phyloP scores from a whole-genome alignment of 1,140 invertebrate genomes.

The Plectus sambesii region DNA sequence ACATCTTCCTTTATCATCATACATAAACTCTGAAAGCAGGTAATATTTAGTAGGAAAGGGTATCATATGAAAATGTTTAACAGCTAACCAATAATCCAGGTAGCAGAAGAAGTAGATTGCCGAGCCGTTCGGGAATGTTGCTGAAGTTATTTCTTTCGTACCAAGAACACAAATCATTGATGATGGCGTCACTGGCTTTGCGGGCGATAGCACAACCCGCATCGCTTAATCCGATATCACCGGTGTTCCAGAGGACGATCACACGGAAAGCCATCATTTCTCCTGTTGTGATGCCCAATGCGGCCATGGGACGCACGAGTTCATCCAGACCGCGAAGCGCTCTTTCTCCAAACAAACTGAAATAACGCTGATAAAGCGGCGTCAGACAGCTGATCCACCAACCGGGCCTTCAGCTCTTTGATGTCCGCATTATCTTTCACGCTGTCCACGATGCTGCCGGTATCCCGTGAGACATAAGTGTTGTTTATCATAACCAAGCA shows the following conservation, averaged over 20 bases:
- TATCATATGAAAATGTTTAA: too few species aligned
- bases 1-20: too few species aligned
- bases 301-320: slow-evolving; percentile 17
- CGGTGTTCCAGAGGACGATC: slow-evolving; percentile 38
- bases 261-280: slow-evolving; percentile 37
- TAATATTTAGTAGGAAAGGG: too few species aligned
- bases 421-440: slow-evolving; percentile 12
- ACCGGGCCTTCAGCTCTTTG: slow-evolving; percentile 22
- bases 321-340: slow-evolving; percentile 15
- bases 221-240: slow-evolving; percentile 21
- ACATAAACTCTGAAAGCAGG: too few species aligned
- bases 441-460: slow-evolving; percentile 8
- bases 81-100: too few species aligned
- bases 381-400: slow-evolving; percentile 12
- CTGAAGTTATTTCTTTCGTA: slow-evolving; percentile 27
- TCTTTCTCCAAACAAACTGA: slow-evolving; percentile 16
- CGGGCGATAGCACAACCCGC: slow-evolving; percentile 14
- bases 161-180: slow-evolving; percentile 33
- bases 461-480: slow-evolving; percentile 16
- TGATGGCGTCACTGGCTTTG: slow-evolving; percentile 6
- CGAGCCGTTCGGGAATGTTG: slow-evolving; percentile 27
- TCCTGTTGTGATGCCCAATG: slow-evolving; percentile 20
- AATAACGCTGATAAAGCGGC: slow-evolving; percentile 2
- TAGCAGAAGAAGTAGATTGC: slow-evolving; percentile 29
- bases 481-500: slow-evolving; percentile 31